Evolutionary conservation across 2,888 invertebrate genomes (phyloP).

Genomic region (Pollenia griseotomentosa): DNA sequence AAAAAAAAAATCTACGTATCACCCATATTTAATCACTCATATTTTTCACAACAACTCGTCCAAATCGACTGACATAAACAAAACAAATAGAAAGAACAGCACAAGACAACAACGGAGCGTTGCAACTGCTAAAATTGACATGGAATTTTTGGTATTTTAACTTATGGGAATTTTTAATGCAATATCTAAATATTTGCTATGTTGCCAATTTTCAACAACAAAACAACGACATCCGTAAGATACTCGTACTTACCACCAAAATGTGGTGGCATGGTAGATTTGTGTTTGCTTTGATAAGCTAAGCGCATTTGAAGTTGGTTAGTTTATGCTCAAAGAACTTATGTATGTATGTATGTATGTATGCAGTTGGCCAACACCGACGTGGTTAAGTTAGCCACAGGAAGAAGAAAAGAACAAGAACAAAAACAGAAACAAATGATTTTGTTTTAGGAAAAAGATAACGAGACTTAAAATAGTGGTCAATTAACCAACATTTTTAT

Average conservation of each 20-base stretch:
- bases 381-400: slow-evolving; percentile 15
- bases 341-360: too few species aligned
- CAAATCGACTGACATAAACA: slow-evolving; percentile 1
- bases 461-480: background rate
- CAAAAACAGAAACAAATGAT: background rate
- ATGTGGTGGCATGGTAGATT: slow-evolving; percentile 23
- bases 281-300: slow-evolving; percentile 33
- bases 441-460: background rate
- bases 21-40: slow-evolving; percentile 7
- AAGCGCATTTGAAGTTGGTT: slow-evolving; percentile 22
- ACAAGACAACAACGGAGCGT: slow-evolving; percentile 1
- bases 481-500: too few species aligned
- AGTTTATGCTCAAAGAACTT: slow-evolving; percentile 32
- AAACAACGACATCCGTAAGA: background rate
- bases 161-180: slow-evolving; percentile 60
- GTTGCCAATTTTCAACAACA: slow-evolving; percentile 64
- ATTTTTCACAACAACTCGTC: slow-evolving; percentile 3
- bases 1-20: background rate
- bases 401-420: slow-evolving; percentile 20
- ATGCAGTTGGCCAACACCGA: background rate
- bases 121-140: slow-evolving; percentile 57
- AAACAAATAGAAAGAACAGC: background rate
- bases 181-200: slow-evolving; percentile 48
- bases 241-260: slow-evolving; percentile 13
- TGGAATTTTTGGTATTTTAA: slow-evolving; percentile 58